phyloP scores from a whole-genome alignment of 2,888 invertebrate species.

The Cheilosia grossa region DNA sequence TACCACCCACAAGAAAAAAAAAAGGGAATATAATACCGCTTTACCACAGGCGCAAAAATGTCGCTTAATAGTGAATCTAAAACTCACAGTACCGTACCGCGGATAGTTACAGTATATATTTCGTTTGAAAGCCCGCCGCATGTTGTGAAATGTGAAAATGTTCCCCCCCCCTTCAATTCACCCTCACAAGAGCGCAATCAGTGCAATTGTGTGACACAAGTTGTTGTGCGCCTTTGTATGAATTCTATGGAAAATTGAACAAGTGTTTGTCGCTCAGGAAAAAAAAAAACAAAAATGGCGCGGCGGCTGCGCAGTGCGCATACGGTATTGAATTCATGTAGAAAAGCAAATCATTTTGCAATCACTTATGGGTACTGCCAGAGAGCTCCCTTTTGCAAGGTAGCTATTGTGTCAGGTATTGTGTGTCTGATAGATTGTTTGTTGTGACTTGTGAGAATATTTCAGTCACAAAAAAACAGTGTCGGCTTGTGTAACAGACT shows the following conservation, averaged over 20 bases:
- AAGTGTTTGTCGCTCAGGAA: slow-evolving; percentile 56
- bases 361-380: slow-evolving; percentile 53
- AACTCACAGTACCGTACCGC: slow-evolving; percentile 10
- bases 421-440: slow-evolving; percentile 68
- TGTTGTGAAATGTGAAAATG: slow-evolving; percentile 43
- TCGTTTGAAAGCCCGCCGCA: slow-evolving; percentile 59
- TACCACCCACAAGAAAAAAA: slow-evolving; percentile 54
- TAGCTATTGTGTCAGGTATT: slow-evolving; percentile 27
- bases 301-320: slow-evolving; percentile 3
- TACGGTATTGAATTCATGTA: slow-evolving; percentile 55
- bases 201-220: slow-evolving; percentile 61
- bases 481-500: background rate
- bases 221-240: slow-evolving; percentile 15
- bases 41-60: slow-evolving; percentile 6
- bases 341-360: slow-evolving; percentile 64
- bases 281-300: slow-evolving; percentile 3
- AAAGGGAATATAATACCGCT: slow-evolving; percentile 18
- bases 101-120: background rate
- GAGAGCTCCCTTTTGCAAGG: slow-evolving; percentile 67
- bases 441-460: slow-evolving; percentile 59
- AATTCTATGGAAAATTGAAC: slow-evolving; percentile 53
- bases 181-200: slow-evolving; percentile 32
- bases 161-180: background rate
- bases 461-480: background rate
- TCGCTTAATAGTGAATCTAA: slow-evolving; percentile 15